These are phyloP conservation scores for Drosophila atroscutellata DNA, from an alignment of 2,888 invertebrate species.

Conservation along the genomic window DNA sequence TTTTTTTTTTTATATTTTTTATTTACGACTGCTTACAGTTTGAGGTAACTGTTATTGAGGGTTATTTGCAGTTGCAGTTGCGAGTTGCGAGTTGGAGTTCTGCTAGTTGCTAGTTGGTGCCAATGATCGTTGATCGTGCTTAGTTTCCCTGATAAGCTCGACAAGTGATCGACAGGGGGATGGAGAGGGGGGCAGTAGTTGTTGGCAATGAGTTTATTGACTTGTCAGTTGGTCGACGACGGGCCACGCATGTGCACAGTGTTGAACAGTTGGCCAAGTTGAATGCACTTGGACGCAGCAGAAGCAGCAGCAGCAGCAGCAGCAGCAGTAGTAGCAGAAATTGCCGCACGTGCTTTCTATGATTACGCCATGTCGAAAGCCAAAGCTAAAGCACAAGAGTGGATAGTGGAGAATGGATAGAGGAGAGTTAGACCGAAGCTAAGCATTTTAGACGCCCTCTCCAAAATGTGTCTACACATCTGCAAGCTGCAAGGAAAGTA, in stretches of 20 bases:
- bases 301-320: conserved; percentile 6
- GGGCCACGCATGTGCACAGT: conserved; percentile 68
- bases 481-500: conserved; percentile 32
- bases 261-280: conserved; percentile 63
- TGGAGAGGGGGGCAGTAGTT: background rate
- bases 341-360: conserved; percentile 78
- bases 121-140: conserved; percentile 79
- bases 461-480: conserved; percentile 20
- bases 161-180: conserved; percentile 1
- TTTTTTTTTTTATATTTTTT: conserved; percentile 1
- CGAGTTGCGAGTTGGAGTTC: conserved; percentile 30
- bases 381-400: conserved; percentile 23
- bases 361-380: conserved; percentile 60
- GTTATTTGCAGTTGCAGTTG: conserved; percentile 68
- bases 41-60: conserved; percentile 80
- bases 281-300: conserved; percentile 64
- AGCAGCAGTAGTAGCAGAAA: conserved; percentile 38
- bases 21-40: conserved; percentile 73
- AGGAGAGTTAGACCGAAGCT: background rate
- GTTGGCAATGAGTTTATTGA: conserved; percentile 75
- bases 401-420: background rate
- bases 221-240: conserved; percentile 61
- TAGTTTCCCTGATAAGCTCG: conserved; percentile 74
- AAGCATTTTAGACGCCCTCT: conserved; percentile 12
- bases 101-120: conserved; percentile 51